Evolutionary conservation across 2,888 invertebrate species (phyloP).

Genomic region (Onchidella celtica): DNA sequence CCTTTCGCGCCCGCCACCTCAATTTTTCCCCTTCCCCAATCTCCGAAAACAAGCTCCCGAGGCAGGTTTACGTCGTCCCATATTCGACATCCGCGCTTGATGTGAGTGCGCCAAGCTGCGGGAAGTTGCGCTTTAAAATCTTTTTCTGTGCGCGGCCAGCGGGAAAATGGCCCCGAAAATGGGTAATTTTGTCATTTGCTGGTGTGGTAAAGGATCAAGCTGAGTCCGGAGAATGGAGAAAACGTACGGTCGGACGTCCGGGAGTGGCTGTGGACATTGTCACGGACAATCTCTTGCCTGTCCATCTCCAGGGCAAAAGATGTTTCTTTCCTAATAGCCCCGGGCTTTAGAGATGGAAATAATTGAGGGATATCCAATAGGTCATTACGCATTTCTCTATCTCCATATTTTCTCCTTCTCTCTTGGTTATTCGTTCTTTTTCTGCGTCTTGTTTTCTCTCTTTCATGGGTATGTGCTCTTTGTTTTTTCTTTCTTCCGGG

Average conservation of each 20-base stretch:
- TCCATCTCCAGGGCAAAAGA: conserved; percentile 15
- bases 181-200: conserved; percentile 45
- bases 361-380: conserved; percentile 38
- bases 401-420: not conserved
- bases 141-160: not conserved
- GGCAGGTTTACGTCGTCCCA: conserved; percentile 27
- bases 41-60: conserved; percentile 32
- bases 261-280: conserved; percentile 33
- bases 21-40: conserved; percentile 39
- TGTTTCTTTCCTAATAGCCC: conserved; percentile 23
- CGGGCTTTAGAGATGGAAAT: not conserved
- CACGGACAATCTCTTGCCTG: conserved; percentile 14
- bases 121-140: not conserved
- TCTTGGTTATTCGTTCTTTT: not conserved
- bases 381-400: conserved; percentile 1
- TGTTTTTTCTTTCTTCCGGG: not conserved
- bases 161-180: conserved; percentile 38
- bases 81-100: not conserved
- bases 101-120: conserved; percentile 5
- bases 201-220: conserved; percentile 25
- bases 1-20: not conserved
- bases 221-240: conserved; percentile 13
- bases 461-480: not conserved
- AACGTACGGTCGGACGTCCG: conserved; percentile 14
- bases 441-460: not conserved